phyloP scores from a whole-genome alignment of 2,797 vertebrate species.

The Thamnophis elegans region DNA sequence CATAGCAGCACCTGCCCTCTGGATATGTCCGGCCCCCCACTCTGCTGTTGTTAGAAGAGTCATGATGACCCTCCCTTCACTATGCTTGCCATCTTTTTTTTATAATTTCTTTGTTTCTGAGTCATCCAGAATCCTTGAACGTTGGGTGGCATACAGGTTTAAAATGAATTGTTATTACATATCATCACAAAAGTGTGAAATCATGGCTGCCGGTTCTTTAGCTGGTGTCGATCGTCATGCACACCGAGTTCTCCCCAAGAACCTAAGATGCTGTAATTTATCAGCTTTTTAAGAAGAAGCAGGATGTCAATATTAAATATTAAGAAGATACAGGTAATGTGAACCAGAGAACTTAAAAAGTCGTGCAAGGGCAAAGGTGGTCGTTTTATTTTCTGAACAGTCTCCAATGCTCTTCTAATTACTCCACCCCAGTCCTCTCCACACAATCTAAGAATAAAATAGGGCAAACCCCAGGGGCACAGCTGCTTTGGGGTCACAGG shows the following conservation, averaged over 20 bases:
- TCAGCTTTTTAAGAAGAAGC: background rate
- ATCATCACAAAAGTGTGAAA: background rate
- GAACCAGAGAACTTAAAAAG: background rate
- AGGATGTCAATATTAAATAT: background rate
- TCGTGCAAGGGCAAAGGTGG: background rate
- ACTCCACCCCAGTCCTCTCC: background rate
- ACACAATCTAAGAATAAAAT: background rate
- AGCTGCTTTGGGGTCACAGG: background rate
- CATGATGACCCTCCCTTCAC: background rate
- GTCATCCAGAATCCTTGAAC: background rate
- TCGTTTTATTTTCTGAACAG: background rate
- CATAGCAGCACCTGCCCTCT: background rate
- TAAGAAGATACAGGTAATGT: background rate
- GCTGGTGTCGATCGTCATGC: background rate
- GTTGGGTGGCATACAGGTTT: background rate
- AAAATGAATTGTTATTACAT: background rate
- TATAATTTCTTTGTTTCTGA: background rate
- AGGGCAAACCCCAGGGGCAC: background rate
- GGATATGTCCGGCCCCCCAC: background rate
- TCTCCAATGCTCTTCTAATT: constrained; percentile 10
- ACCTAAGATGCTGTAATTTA: background rate
- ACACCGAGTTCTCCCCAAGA: background rate
- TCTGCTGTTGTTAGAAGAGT: background rate
- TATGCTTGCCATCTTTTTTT: background rate
- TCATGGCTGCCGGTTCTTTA: background rate